Evolutionary conservation across 1,140 invertebrate genomes (phyloP), one percentile per base, ranked within the genome.

Genomic region (Leptinotarsa undecemlineata): DNA sequence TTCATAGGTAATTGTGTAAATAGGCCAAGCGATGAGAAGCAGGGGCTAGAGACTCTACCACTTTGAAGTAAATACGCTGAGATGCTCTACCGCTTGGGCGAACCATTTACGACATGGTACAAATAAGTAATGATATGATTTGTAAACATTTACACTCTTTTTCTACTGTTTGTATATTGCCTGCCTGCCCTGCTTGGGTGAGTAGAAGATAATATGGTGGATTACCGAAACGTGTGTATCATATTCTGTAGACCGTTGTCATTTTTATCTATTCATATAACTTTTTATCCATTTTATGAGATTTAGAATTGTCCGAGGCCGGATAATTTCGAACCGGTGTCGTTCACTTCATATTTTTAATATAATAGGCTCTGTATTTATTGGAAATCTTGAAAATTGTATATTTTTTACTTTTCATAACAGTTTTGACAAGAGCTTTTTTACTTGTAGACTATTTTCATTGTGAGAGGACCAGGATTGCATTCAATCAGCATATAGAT

Each of bases 61-160:
- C 60, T 73, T 66, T 69, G 70, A 33, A 77, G 74, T 73, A 74
- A 78, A 71, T 70, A 73, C 75, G 73, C 68, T 77, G 73, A 74
- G 19, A 69, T 70, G 21, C 66, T 72, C 42, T 33, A 15, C 72
- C 70, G 60, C 69, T 73, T 63, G 77, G 47, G 48, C 68, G 47
- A 74, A 84, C 82, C 82, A 83, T 84, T 82, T 83, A 81, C 77
- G 80, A 84, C 78, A 84, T 84, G 84, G 83, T 85, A 85, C 84
- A 84, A 85, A 84, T 82, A 84, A 81, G 80, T 84, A 83, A 80
- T 82, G 82, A 83, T 83, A 84, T 84, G 83, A 82, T 84, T 84
- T 84, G 81, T 85, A 85, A 83, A 82, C 79, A 81, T 84, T 82
- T 83, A 83, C 82, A 85, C 83, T 84, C 82, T 84, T 85, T 84